A percentile compares a stretch with the other conserved stretches of the same genome.
These are phyloP conservation scores for Cordilura impudica DNA, from an alignment of 2,888 invertebrate species.

Conservation along the genomic window DNA sequence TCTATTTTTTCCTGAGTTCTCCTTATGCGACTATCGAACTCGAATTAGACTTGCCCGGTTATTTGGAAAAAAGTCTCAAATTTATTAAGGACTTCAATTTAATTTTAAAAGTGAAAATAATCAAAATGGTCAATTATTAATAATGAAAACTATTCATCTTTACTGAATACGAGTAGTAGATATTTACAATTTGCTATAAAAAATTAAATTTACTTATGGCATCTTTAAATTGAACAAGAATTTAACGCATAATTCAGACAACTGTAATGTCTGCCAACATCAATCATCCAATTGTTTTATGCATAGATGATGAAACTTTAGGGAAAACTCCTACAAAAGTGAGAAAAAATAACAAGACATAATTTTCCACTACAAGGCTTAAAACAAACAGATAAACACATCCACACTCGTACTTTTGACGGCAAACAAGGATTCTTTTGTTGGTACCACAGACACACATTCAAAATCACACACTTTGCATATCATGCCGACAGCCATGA, in stretches of 20 bases:
- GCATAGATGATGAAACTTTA: conserved; percentile 24
- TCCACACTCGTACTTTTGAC: background rate
- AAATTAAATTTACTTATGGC: too few relatives aligned
- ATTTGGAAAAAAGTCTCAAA: too few relatives aligned
- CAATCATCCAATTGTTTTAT: conserved; percentile 35
- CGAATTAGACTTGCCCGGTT: too few relatives aligned
- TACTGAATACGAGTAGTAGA: too few relatives aligned
- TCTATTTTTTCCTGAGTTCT: too few relatives aligned
- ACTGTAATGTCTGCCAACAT: conserved; percentile 17
- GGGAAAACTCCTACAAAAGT: conserved; percentile 40
- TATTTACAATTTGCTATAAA: too few relatives aligned
- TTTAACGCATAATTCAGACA: background rate
- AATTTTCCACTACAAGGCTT: conserved; percentile 40
- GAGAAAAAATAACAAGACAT: conserved; percentile 24
- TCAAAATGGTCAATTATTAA: too few relatives aligned
- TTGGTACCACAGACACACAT: conserved; percentile 7
- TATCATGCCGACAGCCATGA: conserved; percentile 5
- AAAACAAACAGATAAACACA: conserved; percentile 22
- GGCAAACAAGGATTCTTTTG: conserved; percentile 26
- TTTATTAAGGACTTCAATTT: too few relatives aligned
- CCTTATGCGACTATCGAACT: too few relatives aligned
- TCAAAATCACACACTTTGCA: background rate
- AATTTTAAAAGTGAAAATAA: too few relatives aligned
- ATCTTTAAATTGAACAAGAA: background rate
- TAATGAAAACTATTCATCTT: too few relatives aligned